These are phyloP conservation scores for Hydrochoerus hydrochaeris DNA, from an alignment of 2,113 vertebrate genomes.

Conservation along the genomic window DNA sequence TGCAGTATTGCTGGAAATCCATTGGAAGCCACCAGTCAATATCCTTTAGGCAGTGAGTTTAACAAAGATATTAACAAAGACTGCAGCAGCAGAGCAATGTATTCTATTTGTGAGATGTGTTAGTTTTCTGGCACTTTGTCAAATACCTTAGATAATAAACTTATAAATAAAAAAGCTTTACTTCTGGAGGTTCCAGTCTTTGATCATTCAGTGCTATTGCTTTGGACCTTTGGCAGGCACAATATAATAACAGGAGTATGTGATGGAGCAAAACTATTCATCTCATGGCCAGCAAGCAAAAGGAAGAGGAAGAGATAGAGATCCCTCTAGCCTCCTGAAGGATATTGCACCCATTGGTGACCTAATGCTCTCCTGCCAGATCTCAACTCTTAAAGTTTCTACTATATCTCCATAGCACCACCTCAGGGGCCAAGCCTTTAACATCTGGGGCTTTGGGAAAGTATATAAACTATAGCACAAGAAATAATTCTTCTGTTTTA, in stretches of 20 bases:
- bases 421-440: not conserved
- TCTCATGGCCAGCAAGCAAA: not conserved
- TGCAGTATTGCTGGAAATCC: not conserved
- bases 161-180: not conserved
- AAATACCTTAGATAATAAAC: not conserved
- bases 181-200: not conserved
- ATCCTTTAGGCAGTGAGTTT: not conserved
- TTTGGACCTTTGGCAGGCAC: not conserved
- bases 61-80: not conserved
- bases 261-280: not conserved
- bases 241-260: not conserved
- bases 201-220: not conserved
- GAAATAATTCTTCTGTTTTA: not conserved
- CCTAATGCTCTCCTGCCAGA: not conserved
- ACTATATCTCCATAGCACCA: not conserved
- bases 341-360: not conserved
- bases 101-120: not conserved
- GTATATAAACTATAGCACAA: not conserved
- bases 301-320: not conserved
- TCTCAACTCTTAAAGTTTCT: not conserved
- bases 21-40: not conserved
- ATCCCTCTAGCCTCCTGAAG: not conserved
- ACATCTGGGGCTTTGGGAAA: not conserved
- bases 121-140: not conserved
- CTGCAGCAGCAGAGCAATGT: not conserved